Conservation (phyloP, 2,888 invertebrate species). For the Volucella inanis region DNA sequence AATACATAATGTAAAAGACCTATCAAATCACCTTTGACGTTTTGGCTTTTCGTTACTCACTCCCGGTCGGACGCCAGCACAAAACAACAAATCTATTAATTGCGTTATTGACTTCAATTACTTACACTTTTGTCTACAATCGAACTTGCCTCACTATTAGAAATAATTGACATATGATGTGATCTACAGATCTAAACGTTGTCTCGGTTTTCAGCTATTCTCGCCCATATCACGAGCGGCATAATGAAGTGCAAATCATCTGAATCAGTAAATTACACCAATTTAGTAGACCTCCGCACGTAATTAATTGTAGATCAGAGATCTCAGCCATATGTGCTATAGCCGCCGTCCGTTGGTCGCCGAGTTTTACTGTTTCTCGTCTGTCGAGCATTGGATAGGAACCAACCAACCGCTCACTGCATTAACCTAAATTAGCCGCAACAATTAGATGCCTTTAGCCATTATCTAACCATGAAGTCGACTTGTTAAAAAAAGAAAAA, state of each 20-base stretch:
- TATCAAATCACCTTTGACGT: no score
- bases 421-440: conserved; percentile 44
- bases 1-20: no score
- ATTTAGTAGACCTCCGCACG: conserved; percentile 45
- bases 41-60: no score
- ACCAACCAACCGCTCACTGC: background rate
- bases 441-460: conserved; percentile 51
- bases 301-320: conserved; percentile 60
- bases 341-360: background rate
- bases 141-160: background rate
- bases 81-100: no score
- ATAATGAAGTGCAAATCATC: conserved; percentile 56
- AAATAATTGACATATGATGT: conserved; percentile 7
- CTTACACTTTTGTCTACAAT: no score
- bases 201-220: background rate
- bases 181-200: background rate
- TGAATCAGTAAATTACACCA: conserved; percentile 43
- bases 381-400: conserved; percentile 8
- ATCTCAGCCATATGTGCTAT: conserved; percentile 50
- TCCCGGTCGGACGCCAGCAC: no score
- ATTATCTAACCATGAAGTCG: conserved; percentile 53
- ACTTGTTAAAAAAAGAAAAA: conserved; percentile 9
- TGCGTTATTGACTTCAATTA: no score
- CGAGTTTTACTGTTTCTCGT: background rate
- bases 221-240: conserved; percentile 2